These are phyloP conservation scores for Prietella phreatophila DNA, from an alignment of 2,113 vertebrate species.

Conservation along the genomic window DNA sequence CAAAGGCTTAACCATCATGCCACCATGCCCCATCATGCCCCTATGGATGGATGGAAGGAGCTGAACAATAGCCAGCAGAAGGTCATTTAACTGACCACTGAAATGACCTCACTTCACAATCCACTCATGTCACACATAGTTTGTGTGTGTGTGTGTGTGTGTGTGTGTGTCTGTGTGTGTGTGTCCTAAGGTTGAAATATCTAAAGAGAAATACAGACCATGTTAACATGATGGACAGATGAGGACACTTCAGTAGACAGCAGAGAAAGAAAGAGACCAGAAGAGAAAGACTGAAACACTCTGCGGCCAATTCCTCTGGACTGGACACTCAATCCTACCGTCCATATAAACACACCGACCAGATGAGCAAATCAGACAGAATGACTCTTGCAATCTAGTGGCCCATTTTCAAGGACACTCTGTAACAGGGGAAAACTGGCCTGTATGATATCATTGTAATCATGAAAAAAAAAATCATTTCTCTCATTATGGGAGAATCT, in stretches of 20 bases:
- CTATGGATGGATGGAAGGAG: too few relatives aligned
- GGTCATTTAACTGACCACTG: not conserved
- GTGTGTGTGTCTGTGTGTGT: slow-evolving; percentile 9
- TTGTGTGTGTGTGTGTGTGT: not conserved
- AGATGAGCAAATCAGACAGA: slow-evolving; percentile 12
- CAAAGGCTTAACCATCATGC: too few relatives aligned
- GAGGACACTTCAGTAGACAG: slow-evolving; percentile 42
- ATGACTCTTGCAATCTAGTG: not conserved
- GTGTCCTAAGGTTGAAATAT: not conserved
- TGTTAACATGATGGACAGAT: slow-evolving; percentile 45
- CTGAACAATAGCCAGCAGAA: not conserved
- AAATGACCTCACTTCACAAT: not conserved
- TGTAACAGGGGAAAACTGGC: not conserved
- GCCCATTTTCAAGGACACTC: not conserved
- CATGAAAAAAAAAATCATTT: not conserved
- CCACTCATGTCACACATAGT: not conserved
- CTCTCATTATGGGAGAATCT: slow-evolving; percentile 12
- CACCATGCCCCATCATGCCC: too few relatives aligned
- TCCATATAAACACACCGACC: slow-evolving; percentile 17
- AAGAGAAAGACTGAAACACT: not conserved
- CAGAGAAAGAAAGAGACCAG: not conserved
- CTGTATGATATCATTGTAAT: not conserved
- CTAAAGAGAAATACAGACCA: slow-evolving; percentile 32
- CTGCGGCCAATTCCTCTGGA: not conserved
- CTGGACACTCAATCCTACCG: slow-evolving; percentile 21